Percentiles rank a stretch among this genome's conserved stretches.
These are phyloP conservation scores for Thamnophis elegans DNA, from an alignment of 2,797 vertebrate species.

Conservation along the genomic window DNA sequence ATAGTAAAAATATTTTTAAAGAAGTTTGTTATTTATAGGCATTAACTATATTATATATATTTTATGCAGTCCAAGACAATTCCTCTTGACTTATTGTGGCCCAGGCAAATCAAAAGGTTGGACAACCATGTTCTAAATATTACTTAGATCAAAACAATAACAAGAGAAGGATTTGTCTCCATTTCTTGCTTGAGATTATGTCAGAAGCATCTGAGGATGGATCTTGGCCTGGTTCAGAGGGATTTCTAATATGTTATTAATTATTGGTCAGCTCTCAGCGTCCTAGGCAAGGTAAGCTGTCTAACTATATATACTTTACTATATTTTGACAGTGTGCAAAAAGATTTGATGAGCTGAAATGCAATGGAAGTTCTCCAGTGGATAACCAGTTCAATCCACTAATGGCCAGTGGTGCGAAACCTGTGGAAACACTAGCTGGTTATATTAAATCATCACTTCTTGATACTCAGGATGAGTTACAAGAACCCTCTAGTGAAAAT, in stretches of 20 bases:
- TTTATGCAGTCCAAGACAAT: not conserved
- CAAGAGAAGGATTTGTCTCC: not conserved
- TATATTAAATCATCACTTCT: conserved; percentile 83
- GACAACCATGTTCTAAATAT: not conserved
- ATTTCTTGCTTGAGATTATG: not conserved
- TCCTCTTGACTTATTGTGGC: not conserved
- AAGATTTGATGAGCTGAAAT: conserved; percentile 93
- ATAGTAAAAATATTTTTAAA: not conserved
- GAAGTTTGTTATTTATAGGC: not conserved
- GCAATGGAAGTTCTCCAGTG: conserved; percentile 80
- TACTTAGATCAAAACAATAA: not conserved
- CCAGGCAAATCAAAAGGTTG: not conserved
- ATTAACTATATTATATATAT: not conserved
- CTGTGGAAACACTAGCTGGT: conserved; percentile 78
- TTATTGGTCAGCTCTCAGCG: not conserved
- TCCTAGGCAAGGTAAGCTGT: conserved; percentile 3
- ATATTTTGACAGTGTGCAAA: conserved; percentile 83
- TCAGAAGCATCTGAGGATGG: not conserved
- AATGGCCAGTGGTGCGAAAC: conserved; percentile 75
- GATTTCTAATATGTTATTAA: not conserved
- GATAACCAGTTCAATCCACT: conserved; percentile 87
- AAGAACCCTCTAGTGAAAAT: conserved; percentile 74
- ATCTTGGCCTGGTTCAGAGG: not conserved
- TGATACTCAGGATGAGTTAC: conserved; percentile 72
- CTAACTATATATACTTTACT: conserved; percentile 49